phyloP scores from a whole-genome alignment of 2,797 vertebrate genomes.

The Peromyscus attwateri region DNA sequence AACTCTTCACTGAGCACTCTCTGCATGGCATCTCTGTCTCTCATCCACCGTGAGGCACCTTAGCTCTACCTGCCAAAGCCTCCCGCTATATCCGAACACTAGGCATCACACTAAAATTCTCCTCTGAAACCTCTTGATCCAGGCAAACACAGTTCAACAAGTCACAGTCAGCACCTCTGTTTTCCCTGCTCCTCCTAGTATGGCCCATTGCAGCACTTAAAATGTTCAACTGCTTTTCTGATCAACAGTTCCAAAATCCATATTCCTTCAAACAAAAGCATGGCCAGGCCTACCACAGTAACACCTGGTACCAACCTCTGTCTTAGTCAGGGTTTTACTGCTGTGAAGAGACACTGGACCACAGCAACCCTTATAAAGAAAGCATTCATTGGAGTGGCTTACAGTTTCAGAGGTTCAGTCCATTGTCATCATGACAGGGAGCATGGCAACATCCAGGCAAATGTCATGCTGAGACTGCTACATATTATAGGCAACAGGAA shows the following conservation, averaged over 20 bases:
- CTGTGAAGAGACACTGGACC: background rate
- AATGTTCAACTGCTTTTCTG: background rate
- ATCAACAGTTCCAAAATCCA: background rate
- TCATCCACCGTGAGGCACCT: too few species aligned
- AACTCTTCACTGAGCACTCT: too few species aligned
- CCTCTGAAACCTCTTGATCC: too few species aligned
- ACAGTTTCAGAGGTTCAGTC: background rate
- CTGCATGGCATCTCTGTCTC: too few species aligned
- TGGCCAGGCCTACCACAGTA: background rate
- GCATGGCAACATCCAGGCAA: background rate
- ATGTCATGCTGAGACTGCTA: too few species aligned
- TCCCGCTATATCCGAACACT: too few species aligned
- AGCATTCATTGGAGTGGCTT: background rate
- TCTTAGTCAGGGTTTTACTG: background rate
- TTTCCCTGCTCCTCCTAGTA: background rate
- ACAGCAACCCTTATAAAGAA: background rate
- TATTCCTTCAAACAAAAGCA: background rate
- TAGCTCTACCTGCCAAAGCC: too few species aligned
- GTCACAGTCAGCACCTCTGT: background rate
- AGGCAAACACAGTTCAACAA: too few species aligned
- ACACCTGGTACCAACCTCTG: background rate
- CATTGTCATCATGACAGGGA: background rate
- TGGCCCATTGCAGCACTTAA: background rate
- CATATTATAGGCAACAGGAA: background rate
- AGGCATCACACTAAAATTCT: too few species aligned